Evolutionary conservation across 2,888 invertebrate species (phyloP).

Genomic region (Strigamia transsilvanica): DNA sequence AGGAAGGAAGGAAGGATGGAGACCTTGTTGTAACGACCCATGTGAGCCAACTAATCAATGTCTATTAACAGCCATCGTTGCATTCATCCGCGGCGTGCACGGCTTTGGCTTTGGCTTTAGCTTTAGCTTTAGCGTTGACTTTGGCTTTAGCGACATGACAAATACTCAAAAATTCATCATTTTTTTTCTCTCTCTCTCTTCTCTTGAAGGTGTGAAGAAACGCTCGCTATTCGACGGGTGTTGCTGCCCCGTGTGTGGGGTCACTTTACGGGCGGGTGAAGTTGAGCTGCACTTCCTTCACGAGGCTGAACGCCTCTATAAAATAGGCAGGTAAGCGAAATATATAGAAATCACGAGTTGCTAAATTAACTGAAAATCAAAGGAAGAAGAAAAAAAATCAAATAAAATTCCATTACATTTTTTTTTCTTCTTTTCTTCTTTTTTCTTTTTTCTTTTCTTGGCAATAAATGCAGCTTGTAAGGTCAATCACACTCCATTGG

Average conservation of each 20-base stretch:
- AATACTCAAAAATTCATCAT: background rate
- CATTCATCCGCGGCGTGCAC: constrained; percentile 15
- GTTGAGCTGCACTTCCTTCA: constrained; percentile 82
- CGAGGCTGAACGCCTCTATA: constrained; percentile 77
- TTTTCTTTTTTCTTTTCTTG: no score
- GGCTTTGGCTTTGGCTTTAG: no score
- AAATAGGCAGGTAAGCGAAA: constrained; percentile 52
- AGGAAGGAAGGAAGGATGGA: background rate
- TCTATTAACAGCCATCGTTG: constrained; percentile 52
- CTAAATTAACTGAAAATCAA: background rate
- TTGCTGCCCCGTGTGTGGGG: constrained; percentile 85
- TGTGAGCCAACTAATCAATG: constrained; percentile 54
- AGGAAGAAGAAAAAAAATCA: background rate
- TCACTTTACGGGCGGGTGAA: constrained; percentile 82
- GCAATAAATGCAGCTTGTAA: background rate
- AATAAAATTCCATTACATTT: no score
- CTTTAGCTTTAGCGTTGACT: no score
- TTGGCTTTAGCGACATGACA: no score
- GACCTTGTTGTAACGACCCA: constrained; percentile 30
- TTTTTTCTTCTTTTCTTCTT: no score
- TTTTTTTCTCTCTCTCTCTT: background rate
- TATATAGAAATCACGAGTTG: background rate
- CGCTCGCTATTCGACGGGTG: constrained; percentile 50
- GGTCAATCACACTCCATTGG: constrained; percentile 31
- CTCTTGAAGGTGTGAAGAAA: constrained; percentile 33